Evolutionary conservation across 2,888 invertebrate species (phyloP).

Genomic region (Sylvicola cinctus): DNA sequence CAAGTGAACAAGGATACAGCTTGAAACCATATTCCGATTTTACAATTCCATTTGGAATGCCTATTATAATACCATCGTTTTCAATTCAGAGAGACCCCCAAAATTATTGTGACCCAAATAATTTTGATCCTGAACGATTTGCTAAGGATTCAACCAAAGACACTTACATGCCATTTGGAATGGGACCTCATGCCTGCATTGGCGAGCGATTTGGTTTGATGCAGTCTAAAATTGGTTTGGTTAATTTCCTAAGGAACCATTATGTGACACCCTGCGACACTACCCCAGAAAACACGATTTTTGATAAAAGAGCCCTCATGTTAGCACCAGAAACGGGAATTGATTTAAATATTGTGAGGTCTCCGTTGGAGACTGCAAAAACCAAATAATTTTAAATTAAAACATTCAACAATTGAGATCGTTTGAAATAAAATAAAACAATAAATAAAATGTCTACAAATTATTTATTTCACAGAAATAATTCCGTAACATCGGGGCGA

Average conservation of each 20-base stretch:
- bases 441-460: neutral
- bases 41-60: conserved; percentile 17
- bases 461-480: conserved; percentile 33
- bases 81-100: conserved; percentile 21
- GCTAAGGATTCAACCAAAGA: conserved; percentile 17
- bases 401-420: too few species aligned
- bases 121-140: conserved; percentile 24
- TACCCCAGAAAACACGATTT: conserved; percentile 15
- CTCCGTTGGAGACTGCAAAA: conserved; percentile 9
- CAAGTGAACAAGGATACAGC: conserved; percentile 13
- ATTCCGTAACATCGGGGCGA: conserved; percentile 70
- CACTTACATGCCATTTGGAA: conserved; percentile 23
- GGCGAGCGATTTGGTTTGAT: conserved; percentile 20
- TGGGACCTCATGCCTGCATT: conserved; percentile 23
- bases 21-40: conserved; percentile 16
- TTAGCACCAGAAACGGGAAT: conserved; percentile 20
- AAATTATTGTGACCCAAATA: conserved; percentile 19
- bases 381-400: too few species aligned
- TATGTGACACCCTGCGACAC: conserved; percentile 15
- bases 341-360: conserved; percentile 16
- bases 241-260: conserved; percentile 20
- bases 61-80: conserved; percentile 18
- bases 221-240: conserved; percentile 22
- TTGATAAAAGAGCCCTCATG: conserved; percentile 19
- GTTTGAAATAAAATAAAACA: too few species aligned